Evolutionary conservation across 2,888 invertebrate species (phyloP), one percentile per base, ranked within the genome.

Genomic region (Balanococcus diminutus): DNA sequence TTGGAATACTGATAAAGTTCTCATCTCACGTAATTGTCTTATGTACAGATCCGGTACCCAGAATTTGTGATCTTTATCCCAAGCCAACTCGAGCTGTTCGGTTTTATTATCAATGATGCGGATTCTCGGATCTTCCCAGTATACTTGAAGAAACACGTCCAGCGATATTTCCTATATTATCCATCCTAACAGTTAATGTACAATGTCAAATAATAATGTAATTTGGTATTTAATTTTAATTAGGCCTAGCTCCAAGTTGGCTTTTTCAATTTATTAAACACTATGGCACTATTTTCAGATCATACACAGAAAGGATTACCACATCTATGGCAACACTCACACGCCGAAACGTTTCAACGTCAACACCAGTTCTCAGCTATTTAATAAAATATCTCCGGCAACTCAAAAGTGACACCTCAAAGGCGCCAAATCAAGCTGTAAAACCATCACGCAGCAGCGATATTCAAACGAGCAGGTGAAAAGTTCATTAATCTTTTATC

Each of bases 31-130:
- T 87, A 93, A 90, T 89, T 93, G 93, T 90, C 92, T 91, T 89
- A 93, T 93, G 90, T 93, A 93, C 86, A 93, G 91, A 90, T 93
- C 93, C 87, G 93, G 93, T 87, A 92, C 92, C 93, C 93, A 92
- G 89, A 92, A 88, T 85, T 87, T 87, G 82, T 89, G 88, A 46
- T 89, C 89, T 84, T 89, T 88, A 39, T 89, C 88, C 89, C 89
- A 89, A n/a, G 89, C 89, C 61, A 89, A 87, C 84, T 89, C 89
- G n/a, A 89, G 87, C 56, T 88, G 88, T 51, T 90, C 91, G 31
- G 90, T 88, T 87, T 91, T 90, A 81, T 88, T 87, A n/a, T 87
- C 88, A 16, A 88, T 87, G n/a, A 89, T 88, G 56, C 88, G 88
- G 86, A 93, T 90, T 42, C 93, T 89, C 56, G 89, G 89, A 88